phyloP scores from a whole-genome alignment of 2,888 invertebrate species.

The Isoperla grammatica region DNA sequence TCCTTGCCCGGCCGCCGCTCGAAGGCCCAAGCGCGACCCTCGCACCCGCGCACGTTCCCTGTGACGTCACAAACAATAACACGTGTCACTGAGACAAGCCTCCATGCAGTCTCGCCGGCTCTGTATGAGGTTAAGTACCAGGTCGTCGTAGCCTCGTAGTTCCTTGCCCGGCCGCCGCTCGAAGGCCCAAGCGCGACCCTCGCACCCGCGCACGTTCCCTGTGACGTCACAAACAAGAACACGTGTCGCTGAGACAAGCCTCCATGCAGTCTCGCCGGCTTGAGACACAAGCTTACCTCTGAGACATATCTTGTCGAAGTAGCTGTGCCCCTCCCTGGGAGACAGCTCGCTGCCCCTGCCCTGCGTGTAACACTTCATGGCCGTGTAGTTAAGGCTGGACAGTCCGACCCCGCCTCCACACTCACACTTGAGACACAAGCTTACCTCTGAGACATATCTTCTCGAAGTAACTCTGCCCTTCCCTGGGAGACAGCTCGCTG shows the following conservation, averaged over 20 bases:
- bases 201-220: conserved; percentile 21
- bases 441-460: conserved; percentile 44
- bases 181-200: no score
- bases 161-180: no score
- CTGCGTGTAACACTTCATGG: conserved; percentile 42
- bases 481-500: conserved; percentile 40
- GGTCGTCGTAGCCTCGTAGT: no score
- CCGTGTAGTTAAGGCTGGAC: conserved; percentile 45
- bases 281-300: conserved; percentile 36
- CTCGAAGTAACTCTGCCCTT: conserved; percentile 45
- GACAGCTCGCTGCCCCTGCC: conserved; percentile 38
- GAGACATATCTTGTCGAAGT: conserved; percentile 46
- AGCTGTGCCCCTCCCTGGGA: conserved; percentile 42
- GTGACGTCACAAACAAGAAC: background rate
- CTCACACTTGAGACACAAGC: no score
- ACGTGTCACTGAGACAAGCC: no score
- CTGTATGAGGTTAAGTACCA: conserved; percentile 35
- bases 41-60: conserved; percentile 21
- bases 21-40: no score
- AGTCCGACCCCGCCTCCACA: conserved; percentile 41
- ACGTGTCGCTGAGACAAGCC: no score
- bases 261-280: background rate
- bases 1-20: conserved; percentile 30
- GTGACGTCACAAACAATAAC: background rate
- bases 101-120: no score